Percentiles rank a stretch among this genome's conserved stretches.
These are phyloP conservation scores for Apomyelois bistriatella DNA, from an alignment of 2,888 invertebrate genomes.

Conservation along the genomic window DNA sequence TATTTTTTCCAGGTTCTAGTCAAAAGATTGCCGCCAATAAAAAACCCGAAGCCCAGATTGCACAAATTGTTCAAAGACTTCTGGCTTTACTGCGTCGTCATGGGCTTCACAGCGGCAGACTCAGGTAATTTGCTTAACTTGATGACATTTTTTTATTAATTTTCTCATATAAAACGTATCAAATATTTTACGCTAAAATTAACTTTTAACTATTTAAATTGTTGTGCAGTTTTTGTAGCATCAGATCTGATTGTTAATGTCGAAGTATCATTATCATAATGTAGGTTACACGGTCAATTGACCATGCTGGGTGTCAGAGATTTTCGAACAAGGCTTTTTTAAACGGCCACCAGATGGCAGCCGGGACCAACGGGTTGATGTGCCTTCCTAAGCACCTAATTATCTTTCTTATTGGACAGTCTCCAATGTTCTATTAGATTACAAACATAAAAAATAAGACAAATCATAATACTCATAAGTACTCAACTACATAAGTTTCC, in stretches of 20 bases:
- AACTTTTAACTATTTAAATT: conserved; percentile 18
- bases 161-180: conserved; percentile 24
- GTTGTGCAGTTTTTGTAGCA: background rate
- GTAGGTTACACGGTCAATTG: too few species aligned
- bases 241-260: background rate
- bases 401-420: too few species aligned
- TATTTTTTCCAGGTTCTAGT: conserved; percentile 79
- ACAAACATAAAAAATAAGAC: too few species aligned
- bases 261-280: too few species aligned
- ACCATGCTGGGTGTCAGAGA: too few species aligned
- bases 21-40: conserved; percentile 92
- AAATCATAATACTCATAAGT: too few species aligned
- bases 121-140: conserved; percentile 67
- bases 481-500: too few species aligned
- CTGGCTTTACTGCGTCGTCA: conserved; percentile 99
- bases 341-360: too few species aligned
- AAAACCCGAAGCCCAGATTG: conserved; percentile 93
- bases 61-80: conserved; percentile 99
- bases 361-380: too few species aligned
- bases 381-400: too few species aligned
- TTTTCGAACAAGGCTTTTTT: too few species aligned
- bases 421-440: too few species aligned
- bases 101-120: conserved; percentile 96
- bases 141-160: conserved; percentile 16
- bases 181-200: conserved; percentile 24